Conservation (phyloP, 2,113 vertebrate genomes). For the Theristicus caerulescens region DNA sequence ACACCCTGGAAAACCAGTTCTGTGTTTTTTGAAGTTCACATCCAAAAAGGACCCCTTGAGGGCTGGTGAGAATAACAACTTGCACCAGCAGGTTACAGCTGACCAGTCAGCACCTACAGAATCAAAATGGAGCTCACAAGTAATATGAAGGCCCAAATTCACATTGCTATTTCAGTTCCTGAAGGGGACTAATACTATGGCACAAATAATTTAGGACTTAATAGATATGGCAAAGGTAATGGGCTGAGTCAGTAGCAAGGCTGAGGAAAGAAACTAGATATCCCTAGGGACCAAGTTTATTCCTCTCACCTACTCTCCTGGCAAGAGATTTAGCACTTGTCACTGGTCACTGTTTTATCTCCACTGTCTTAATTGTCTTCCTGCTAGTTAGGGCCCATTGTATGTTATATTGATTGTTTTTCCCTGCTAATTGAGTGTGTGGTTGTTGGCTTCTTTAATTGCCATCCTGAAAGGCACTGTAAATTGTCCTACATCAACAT, state of each 20-base stretch:
- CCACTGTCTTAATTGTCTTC: slow-evolving; percentile 55
- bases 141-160: not conserved
- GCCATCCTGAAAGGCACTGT: slow-evolving; percentile 35
- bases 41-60: not conserved
- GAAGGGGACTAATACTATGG: not conserved
- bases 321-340: slow-evolving; percentile 27
- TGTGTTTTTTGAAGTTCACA: not conserved
- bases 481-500: slow-evolving; percentile 43
- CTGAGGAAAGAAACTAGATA: not conserved
- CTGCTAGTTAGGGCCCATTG: slow-evolving; percentile 49
- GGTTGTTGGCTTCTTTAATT: slow-evolving; percentile 55
- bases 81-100: not conserved
- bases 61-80: not conserved
- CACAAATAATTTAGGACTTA: not conserved
- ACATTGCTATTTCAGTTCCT: not conserved
- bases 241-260: not conserved
- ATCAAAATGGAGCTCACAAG: rapidly evolving
- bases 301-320: not conserved
- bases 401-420: slow-evolving; percentile 58
- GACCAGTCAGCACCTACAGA: not conserved
- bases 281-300: not conserved
- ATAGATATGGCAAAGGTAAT: not conserved
- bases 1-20: not conserved
- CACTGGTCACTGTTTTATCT: slow-evolving; percentile 58
- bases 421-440: slow-evolving; percentile 50